These are phyloP conservation scores for Pecten maximus DNA, from an alignment of 2,888 invertebrate species.

Conservation along the genomic window DNA sequence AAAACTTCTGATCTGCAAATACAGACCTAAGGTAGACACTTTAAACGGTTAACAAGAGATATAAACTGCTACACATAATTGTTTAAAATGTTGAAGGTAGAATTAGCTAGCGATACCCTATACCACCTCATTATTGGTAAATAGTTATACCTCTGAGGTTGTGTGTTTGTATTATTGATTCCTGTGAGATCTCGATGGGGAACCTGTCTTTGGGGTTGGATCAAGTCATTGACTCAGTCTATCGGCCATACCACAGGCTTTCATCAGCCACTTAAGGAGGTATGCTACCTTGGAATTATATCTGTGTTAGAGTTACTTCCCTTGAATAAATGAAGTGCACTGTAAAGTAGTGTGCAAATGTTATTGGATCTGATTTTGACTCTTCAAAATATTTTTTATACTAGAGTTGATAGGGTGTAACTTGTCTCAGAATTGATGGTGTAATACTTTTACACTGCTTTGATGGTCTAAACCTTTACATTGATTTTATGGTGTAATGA, in stretches of 20 bases:
- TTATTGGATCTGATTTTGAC: too few relatives aligned
- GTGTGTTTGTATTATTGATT: slow-evolving; percentile 13
- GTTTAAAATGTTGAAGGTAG: slow-evolving; percentile 23
- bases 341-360: too few relatives aligned
- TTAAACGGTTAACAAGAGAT: background rate
- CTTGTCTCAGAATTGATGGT: too few relatives aligned
- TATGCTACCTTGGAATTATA: background rate
- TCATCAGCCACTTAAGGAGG: background rate
- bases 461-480: too few relatives aligned
- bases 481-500: too few relatives aligned
- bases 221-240: background rate
- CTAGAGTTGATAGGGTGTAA: too few relatives aligned
- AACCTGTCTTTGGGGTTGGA: background rate
- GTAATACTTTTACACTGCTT: too few relatives aligned
- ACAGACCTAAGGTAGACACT: background rate
- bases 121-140: background rate
- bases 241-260: background rate
- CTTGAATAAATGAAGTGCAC: too few relatives aligned
- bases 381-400: too few relatives aligned
- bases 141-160: slow-evolving; percentile 1
- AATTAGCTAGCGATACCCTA: background rate
- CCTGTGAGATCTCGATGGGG: background rate
- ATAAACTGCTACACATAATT: background rate
- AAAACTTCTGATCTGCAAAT: background rate
- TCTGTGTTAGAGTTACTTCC: background rate